Percentiles rank a stretch among this genome's conserved stretches.
Conservation (phyloP, 2,113 vertebrate species). For the Ochotona princeps region DNA sequence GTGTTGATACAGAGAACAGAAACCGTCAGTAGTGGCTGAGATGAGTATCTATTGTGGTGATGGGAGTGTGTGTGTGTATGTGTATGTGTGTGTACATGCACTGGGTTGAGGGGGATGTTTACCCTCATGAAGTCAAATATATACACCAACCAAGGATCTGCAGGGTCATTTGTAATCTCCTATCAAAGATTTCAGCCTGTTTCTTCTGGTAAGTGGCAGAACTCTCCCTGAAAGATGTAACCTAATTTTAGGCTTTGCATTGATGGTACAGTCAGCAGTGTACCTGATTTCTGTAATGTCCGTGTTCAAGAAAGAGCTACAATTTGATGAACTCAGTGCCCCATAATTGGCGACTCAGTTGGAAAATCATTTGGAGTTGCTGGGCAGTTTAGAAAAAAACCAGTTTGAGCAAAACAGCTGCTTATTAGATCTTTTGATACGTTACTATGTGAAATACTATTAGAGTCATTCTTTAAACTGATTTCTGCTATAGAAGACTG, state of each 20-base stretch:
- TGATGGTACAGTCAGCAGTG: constrained; percentile 74
- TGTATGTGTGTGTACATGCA: no score
- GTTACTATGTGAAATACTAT: neutral
- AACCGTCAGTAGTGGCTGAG: constrained; percentile 23
- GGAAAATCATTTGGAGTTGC: constrained; percentile 80
- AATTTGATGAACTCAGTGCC: constrained; percentile 73
- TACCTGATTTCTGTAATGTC: constrained; percentile 79
- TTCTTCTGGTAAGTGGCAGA: constrained; percentile 74
- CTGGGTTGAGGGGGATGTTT: constrained; percentile 43
- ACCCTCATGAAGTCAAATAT: constrained; percentile 64
- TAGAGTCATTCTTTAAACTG: neutral
- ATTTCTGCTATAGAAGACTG: neutral
- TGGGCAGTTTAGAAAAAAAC: constrained; percentile 43
- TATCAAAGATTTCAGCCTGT: constrained; percentile 67
- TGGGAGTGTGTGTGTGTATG: no score
- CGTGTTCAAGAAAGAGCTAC: constrained; percentile 72
- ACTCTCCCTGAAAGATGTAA: constrained; percentile 63
- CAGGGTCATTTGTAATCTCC: constrained; percentile 71
- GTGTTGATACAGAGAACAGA: constrained; percentile 26
- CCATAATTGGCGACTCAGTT: constrained; percentile 77
- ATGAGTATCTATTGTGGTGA: no score
- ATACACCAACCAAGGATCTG: constrained; percentile 70
- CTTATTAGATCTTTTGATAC: neutral
- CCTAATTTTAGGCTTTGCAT: constrained; percentile 79
- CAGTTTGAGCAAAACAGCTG: accelerated